phyloP scores from a whole-genome alignment of 1,140 invertebrate genomes.

The Macrotrachela quadricornifera region DNA sequence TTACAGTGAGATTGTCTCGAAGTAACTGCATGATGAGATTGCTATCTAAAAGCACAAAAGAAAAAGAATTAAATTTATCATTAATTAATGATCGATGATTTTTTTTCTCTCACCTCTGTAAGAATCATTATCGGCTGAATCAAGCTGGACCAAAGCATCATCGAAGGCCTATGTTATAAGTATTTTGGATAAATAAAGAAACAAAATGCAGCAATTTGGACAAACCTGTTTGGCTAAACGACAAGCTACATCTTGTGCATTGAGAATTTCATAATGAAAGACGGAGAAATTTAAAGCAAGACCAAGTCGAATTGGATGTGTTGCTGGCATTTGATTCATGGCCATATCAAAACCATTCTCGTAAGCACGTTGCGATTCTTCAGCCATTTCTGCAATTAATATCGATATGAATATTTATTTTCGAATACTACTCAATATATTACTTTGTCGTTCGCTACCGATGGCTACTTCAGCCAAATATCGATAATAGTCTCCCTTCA shows the following conservation, averaged over 20 bases:
- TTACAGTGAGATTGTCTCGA: conserved; percentile 96
- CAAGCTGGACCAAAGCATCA: conserved; percentile 92
- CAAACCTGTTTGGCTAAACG: conserved; percentile 56
- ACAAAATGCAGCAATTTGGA: too few relatives aligned
- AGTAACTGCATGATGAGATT: conserved; percentile 96
- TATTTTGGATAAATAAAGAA: too few relatives aligned
- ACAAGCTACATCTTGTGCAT: conserved; percentile 70
- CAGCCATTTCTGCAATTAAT: conserved; percentile 44
- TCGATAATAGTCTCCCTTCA: conserved; percentile 88
- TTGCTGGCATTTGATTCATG: background rate
- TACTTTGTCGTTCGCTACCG: conserved; percentile 76
- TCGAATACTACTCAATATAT: conserved; percentile 53
- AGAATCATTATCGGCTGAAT: conserved; percentile 90
- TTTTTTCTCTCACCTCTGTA: too few relatives aligned
- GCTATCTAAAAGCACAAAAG: too few relatives aligned
- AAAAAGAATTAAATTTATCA: too few relatives aligned
- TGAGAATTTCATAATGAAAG: conserved; percentile 95
- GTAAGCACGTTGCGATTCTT: background rate
- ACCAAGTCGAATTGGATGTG: conserved; percentile 41
- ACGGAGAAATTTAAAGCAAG: conserved; percentile 79
- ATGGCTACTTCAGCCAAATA: conserved; percentile 92
- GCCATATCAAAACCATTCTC: background rate
- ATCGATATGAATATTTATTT: conserved; percentile 88
- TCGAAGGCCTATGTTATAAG: conserved; percentile 99
- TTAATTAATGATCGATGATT: too few relatives aligned